A percentile compares a stretch with the other conserved stretches of the same genome.
Evolutionary conservation across 2,797 vertebrate genomes (phyloP).

Genomic region (Chrysocyon brachyurus): DNA sequence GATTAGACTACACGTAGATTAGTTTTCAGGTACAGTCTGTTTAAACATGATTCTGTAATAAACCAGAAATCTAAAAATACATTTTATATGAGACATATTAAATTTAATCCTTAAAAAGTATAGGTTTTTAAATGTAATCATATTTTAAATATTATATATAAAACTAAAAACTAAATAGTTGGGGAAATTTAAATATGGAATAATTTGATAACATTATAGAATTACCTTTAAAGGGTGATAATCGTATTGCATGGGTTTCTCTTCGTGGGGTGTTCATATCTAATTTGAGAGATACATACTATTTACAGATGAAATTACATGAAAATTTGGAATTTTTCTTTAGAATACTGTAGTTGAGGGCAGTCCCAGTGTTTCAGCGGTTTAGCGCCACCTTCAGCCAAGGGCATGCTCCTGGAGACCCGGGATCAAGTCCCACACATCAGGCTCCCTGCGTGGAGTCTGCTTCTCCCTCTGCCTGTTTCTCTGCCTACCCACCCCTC

Average conservation of each 20-base stretch:
- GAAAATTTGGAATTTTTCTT: conserved; percentile 36
- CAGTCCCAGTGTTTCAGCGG: too few relatives aligned
- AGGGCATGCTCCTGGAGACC: too few relatives aligned
- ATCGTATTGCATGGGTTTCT: neutral
- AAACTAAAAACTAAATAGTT: conserved; percentile 37
- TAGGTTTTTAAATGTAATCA: conserved; percentile 25
- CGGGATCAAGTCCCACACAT: too few relatives aligned
- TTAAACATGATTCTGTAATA: conserved; percentile 55
- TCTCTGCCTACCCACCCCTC: too few relatives aligned
- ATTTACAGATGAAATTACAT: conserved; percentile 48
- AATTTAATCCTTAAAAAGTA: conserved; percentile 51
- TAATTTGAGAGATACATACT: neutral
- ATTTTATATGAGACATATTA: conserved; percentile 38
- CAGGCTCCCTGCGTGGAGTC: too few relatives aligned
- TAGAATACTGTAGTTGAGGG: conserved; percentile 40
- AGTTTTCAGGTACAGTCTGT: neutral
- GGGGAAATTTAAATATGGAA: neutral
- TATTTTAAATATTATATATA: conserved; percentile 2
- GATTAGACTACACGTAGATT: neutral
- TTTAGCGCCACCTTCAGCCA: too few relatives aligned
- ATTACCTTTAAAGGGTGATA: conserved; percentile 38
- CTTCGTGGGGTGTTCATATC: neutral
- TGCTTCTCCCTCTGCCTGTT: too few relatives aligned
- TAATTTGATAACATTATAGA: conserved; percentile 40
- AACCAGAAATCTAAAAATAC: conserved; percentile 15